A percentile compares a stretch with the other conserved stretches of the same genome.
Evolutionary conservation across 30 jellyfish, hydroid and myxozoan species (phyloP).

Genomic region (Turritopsis dohrnii): DNA sequence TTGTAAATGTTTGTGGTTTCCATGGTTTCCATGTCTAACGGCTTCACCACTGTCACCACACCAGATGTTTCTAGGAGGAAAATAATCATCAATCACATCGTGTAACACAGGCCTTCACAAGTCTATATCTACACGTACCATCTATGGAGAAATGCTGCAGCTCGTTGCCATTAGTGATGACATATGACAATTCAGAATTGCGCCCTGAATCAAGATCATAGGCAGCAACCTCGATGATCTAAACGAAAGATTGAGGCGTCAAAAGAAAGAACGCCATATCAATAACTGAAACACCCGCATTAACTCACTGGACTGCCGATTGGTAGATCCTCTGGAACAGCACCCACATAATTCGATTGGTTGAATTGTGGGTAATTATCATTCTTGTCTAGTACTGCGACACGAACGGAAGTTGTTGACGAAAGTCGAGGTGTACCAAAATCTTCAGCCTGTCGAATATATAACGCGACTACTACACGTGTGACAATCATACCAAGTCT

Average conservation of each 20-base stretch:
- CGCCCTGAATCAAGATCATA: slow-evolving; percentile 27
- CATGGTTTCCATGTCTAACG: neutral
- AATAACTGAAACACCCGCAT: neutral
- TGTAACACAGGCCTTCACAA: neutral
- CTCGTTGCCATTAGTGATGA: neutral
- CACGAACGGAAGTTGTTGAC: slow-evolving; percentile 10
- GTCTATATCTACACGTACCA: neutral
- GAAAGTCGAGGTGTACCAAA: slow-evolving; percentile 54
- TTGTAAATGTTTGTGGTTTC: neutral
- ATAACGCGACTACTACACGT: neutral
- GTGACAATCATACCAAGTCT: neutral
- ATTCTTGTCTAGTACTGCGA: slow-evolving; percentile 2
- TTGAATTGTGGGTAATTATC: slow-evolving; percentile 25
- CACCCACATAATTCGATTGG: neutral
- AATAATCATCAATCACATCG: neutral
- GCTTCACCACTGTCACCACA: neutral
- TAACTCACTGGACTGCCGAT: neutral
- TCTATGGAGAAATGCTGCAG: neutral
- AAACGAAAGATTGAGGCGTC: neutral
- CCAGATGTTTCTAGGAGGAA: neutral
- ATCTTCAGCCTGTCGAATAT: slow-evolving; percentile 40
- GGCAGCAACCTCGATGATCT: slow-evolving; percentile 17
- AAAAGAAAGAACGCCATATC: neutral
- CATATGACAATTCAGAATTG: slow-evolving; percentile 21
- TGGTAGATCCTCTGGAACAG: neutral